These are phyloP conservation scores for Myiotriccus ornatus DNA, from an alignment of 2,797 vertebrate genomes.

Conservation along the genomic window DNA sequence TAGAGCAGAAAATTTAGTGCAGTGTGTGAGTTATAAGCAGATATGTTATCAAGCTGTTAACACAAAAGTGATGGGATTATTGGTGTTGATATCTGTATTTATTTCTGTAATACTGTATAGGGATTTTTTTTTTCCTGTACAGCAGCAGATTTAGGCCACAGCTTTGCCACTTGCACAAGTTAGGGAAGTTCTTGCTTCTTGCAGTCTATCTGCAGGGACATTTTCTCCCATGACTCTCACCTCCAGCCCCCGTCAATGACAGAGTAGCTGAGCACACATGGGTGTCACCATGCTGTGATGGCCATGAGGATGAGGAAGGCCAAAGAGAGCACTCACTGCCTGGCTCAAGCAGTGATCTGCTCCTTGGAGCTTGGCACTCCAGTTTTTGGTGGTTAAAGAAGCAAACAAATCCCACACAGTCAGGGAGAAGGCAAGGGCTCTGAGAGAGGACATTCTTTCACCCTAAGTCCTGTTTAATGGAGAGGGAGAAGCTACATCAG, in stretches of 20 bases:
- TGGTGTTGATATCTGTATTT: conserved; percentile 21
- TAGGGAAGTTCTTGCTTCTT: not conserved
- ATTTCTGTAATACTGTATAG: not conserved
- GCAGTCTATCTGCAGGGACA: not conserved
- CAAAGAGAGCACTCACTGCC: not conserved
- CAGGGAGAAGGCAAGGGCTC: not conserved
- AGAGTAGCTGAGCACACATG: not conserved
- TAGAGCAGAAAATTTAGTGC: conserved; percentile 40
- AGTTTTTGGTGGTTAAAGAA: not conserved
- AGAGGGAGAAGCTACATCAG: not conserved
- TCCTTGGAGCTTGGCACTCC: not conserved
- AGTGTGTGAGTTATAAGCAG: conserved; percentile 24
- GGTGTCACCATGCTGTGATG: not conserved
- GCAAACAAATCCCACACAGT: not conserved
- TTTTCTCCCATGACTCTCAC: not conserved
- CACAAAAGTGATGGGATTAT: conserved; percentile 20
- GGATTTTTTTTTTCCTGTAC: not conserved
- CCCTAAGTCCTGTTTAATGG: not conserved
- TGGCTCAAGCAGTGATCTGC: not conserved
- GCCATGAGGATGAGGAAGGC: not conserved
- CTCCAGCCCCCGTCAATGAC: not conserved
- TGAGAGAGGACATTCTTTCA: not conserved
- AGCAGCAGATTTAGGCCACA: not conserved
- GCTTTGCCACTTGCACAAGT: not conserved
- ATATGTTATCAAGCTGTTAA: conserved; percentile 30